Evolutionary conservation across 2,113 vertebrate genomes (phyloP).

Genomic region (Rafetus swinhoei): DNA sequence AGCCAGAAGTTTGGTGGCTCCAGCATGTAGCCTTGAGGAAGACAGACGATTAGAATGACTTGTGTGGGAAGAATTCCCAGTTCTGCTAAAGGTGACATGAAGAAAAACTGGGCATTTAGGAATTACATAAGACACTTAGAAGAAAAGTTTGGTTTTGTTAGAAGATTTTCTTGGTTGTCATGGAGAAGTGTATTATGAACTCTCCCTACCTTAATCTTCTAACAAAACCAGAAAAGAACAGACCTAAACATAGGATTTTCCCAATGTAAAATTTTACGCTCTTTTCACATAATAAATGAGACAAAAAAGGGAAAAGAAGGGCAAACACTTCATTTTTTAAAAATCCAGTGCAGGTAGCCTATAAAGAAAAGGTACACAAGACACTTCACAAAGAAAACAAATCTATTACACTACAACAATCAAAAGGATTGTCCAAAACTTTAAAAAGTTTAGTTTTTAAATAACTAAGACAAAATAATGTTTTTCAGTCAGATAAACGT

Average conservation of each 20-base stretch:
- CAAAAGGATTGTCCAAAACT: neutral
- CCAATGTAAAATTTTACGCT: neutral
- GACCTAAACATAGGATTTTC: neutral
- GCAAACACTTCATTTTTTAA: neutral
- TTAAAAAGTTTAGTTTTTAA: neutral
- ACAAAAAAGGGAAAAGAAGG: neutral
- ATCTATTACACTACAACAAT: neutral
- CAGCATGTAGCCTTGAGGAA: conserved; percentile 61
- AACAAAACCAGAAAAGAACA: conserved; percentile 44
- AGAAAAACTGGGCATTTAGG: no score
- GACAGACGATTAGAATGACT: conserved; percentile 51
- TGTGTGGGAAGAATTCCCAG: conserved; percentile 58
- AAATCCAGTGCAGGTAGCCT: neutral
- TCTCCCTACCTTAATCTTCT: conserved; percentile 25
- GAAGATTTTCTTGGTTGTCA: no score
- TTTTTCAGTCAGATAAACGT: neutral
- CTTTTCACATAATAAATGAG: neutral
- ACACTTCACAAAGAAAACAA: neutral
- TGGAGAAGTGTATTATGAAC: no score
- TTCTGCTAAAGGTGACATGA: conserved; percentile 27
- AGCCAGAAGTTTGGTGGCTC: conserved; percentile 58
- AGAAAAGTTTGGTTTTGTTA: neutral
- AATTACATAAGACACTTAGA: neutral
- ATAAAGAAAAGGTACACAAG: neutral
- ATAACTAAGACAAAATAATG: neutral